Percentiles rank a stretch among this genome's conserved stretches.
These are phyloP conservation scores for Sebastes wilsoni DNA, from an alignment of 2,797 vertebrate genomes.

Conservation along the genomic window DNA sequence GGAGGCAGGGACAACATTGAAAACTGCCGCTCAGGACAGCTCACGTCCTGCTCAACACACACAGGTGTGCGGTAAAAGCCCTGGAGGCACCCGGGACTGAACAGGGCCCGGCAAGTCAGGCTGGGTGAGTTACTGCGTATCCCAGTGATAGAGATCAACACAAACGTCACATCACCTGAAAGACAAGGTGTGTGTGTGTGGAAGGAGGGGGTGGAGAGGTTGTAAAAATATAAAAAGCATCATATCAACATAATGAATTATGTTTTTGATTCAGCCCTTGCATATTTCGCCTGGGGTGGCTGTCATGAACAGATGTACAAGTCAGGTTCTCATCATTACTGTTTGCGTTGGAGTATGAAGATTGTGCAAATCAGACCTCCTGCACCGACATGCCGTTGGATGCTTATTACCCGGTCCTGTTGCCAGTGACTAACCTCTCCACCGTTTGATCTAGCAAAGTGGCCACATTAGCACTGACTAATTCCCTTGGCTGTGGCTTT, in stretches of 20 bases:
- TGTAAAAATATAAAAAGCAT: conserved; percentile 57
- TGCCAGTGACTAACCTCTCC: conserved; percentile 74
- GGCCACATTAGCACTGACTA: conserved; percentile 83
- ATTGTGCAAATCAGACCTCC: conserved; percentile 82
- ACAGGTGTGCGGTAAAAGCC: conserved; percentile 75
- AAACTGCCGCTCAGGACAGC: conserved; percentile 47
- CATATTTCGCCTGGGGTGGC: conserved; percentile 78
- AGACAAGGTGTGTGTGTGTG: conserved; percentile 3
- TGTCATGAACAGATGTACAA: conserved; percentile 81
- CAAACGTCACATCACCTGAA: conserved; percentile 52
- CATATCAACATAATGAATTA: conserved; percentile 81
- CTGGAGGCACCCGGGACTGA: conserved; percentile 69
- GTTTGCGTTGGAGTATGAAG: conserved; percentile 70
- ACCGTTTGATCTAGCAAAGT: conserved; percentile 79
- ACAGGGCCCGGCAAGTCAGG: conserved; percentile 78
- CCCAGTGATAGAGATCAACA: conserved; percentile 72
- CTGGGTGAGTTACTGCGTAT: conserved; percentile 76
- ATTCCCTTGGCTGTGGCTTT: conserved; percentile 79
- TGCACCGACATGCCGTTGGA: conserved; percentile 77
- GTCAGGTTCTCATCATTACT: conserved; percentile 80
- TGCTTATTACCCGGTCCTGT: conserved; percentile 65
- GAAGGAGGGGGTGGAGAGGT: not conserved
- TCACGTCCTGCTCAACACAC: conserved; percentile 54
- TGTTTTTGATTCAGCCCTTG: conserved; percentile 80
- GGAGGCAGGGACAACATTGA: conserved; percentile 63